Evolutionary conservation across 2,888 invertebrate genomes (phyloP), one percentile per base, ranked within the genome.

Genomic region (Lepas anatifera): DNA sequence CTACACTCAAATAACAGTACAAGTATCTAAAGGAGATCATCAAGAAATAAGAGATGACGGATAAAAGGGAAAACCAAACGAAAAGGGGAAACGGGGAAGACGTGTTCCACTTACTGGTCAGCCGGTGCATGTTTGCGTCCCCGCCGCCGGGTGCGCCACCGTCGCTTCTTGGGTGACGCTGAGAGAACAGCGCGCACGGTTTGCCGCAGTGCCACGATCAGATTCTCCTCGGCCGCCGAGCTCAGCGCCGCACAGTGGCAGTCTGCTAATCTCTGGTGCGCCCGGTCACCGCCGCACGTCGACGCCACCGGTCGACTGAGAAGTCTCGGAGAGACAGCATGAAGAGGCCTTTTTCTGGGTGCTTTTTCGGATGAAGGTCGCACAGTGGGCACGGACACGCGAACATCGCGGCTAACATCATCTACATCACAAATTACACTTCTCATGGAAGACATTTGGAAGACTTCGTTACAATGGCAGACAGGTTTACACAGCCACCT

Each of bases 101-200:
- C n/a, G n/a, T n/a, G n/a, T n/a, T 7, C 50, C 25, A 8, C 58
- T 58, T 7, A 58, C 58, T 35, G 32, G 22, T 22, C 35, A 2
- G 32, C 22, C 58, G 32, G 58, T 0, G 22, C 32, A 22, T 22
- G 58, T 58, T 58, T 58, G 7, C 58, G 32, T 16, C 58, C 58
- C 58, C 58, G 58, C 58, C 58, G 58, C 58, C 58, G 16, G 35
- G 58, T 35, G 58, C 58, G 58, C 58, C 58, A 58, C 22, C 58
- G 58, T 22, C 58, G 32, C 58, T 58, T 58, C 32, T 58, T 58
- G 32, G 35, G 35, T 22, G 32, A 6, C 32, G 58, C 32, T 8
- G 32, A 10, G 32, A 58, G 58, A 18, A 58, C 58, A 1, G 58
- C 32, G 8, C 22, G 58, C 22, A 58, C 58, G 4, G 58, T 58